Evolutionary conservation across 2,888 invertebrate genomes (phyloP).

Genomic region (Microplitis manilae): DNA sequence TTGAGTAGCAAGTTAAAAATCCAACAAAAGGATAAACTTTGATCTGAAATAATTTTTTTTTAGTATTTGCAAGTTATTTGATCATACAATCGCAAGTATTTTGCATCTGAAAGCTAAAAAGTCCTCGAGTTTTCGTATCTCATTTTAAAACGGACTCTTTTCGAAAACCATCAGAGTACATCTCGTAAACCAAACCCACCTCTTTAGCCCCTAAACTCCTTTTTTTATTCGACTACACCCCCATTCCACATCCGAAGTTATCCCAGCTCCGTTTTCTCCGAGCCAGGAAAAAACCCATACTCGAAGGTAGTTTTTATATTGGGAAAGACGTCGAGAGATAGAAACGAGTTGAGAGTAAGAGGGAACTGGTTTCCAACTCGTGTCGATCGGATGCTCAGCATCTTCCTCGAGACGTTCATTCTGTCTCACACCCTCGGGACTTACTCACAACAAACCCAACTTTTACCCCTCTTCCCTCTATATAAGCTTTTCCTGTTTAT

Average conservation of each 20-base stretch:
- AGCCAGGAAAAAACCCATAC: background rate
- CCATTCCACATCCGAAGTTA: too few species aligned
- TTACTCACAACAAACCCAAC: slow-evolving; percentile 31
- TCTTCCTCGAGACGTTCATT: slow-evolving; percentile 25
- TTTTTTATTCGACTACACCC: too few species aligned
- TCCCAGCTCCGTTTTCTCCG: too few species aligned
- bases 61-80: slow-evolving; percentile 3
- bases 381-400: slow-evolving; percentile 44
- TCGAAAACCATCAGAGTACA: slow-evolving; percentile 14
- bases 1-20: background rate
- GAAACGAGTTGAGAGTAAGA: slow-evolving; percentile 3
- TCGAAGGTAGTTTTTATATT: slow-evolving; percentile 32
- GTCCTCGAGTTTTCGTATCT: background rate
- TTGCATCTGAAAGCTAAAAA: slow-evolving; percentile 19
- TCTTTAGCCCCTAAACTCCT: background rate
- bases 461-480: slow-evolving; percentile 15
- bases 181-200: background rate
- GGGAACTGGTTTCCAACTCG: slow-evolving; percentile 47
- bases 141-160: background rate
- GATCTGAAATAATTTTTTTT: background rate
- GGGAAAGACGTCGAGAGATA: slow-evolving; percentile 38
- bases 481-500: background rate
- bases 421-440: slow-evolving; percentile 40
- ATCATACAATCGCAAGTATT: slow-evolving; percentile 6
- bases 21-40: background rate